Evolutionary conservation across 2,113 vertebrate species (phyloP).

Genomic region (Seriola dumerili): DNA sequence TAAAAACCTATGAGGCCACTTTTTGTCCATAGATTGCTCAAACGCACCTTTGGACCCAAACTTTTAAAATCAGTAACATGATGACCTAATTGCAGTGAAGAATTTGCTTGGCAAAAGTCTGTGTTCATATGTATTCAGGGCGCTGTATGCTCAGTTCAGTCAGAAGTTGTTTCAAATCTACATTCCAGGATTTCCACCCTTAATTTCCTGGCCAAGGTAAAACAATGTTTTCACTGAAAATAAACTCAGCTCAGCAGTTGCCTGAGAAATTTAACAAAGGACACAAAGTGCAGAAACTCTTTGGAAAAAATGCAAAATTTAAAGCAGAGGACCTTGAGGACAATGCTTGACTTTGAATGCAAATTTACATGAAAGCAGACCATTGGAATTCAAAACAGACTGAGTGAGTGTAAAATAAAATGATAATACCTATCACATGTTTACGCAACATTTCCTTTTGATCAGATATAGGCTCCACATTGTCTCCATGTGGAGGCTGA

Average conservation of each 20-base stretch:
- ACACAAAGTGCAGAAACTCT: background rate
- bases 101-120: background rate
- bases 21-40: slow-evolving; percentile 2
- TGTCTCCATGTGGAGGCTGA: background rate
- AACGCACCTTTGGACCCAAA: slow-evolving; percentile 50
- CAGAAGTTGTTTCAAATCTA: slow-evolving; percentile 14
- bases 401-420: background rate
- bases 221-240: slow-evolving; percentile 55
- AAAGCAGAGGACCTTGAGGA: background rate
- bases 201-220: slow-evolving; percentile 15
- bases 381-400: background rate
- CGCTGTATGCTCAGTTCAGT: background rate
- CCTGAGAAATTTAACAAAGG: background rate
- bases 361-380: background rate
- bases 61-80: slow-evolving; percentile 19
- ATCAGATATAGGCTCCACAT: background rate
- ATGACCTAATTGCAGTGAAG: background rate
- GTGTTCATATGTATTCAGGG: background rate
- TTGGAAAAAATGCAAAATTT: background rate
- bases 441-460: background rate
- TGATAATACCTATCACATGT: background rate
- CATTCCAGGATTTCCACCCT: slow-evolving; percentile 51
- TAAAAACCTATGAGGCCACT: background rate
- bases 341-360: background rate
- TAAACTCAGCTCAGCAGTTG: background rate